These are phyloP conservation scores for Mustelus asterias DNA, from an alignment of 2,113 vertebrate species.

Conservation along the genomic window DNA sequence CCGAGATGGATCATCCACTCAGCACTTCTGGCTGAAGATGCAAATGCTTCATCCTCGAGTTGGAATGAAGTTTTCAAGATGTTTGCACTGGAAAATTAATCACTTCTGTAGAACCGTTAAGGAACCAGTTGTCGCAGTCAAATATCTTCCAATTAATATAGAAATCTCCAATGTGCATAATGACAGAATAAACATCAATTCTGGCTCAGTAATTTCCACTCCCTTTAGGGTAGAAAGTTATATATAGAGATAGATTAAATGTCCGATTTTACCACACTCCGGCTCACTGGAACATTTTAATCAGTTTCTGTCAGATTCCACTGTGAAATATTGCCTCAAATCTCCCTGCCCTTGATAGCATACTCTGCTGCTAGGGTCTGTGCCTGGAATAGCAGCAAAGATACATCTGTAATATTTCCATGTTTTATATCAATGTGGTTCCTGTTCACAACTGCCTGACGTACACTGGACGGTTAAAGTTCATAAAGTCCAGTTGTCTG, in stretches of 20 bases:
- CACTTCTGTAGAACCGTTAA: background rate
- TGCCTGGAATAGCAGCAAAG: background rate
- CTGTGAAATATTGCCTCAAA: background rate
- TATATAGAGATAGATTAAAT: background rate
- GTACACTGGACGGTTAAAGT: background rate
- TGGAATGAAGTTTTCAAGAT: background rate
- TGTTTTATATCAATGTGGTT: background rate
- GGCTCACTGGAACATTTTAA: background rate
- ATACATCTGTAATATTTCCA: background rate
- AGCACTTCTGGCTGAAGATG: background rate
- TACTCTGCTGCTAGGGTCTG: background rate
- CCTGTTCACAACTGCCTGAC: background rate
- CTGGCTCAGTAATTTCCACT: background rate
- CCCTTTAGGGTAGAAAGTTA: constrained; percentile 6
- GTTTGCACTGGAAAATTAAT: background rate
- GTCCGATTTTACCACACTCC: background rate
- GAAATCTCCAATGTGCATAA: background rate
- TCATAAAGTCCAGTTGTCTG: background rate
- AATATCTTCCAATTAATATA: background rate
- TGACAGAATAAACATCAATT: background rate
- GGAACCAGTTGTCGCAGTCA: background rate
- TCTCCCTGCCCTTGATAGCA: background rate
- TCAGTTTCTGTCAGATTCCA: background rate
- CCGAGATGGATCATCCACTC: background rate
- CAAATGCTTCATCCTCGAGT: background rate